Percentiles rank a stretch among this genome's conserved stretches.
These are phyloP conservation scores for Masticophis lateralis DNA, from an alignment of 2,797 vertebrate genomes.

Conservation along the genomic window DNA sequence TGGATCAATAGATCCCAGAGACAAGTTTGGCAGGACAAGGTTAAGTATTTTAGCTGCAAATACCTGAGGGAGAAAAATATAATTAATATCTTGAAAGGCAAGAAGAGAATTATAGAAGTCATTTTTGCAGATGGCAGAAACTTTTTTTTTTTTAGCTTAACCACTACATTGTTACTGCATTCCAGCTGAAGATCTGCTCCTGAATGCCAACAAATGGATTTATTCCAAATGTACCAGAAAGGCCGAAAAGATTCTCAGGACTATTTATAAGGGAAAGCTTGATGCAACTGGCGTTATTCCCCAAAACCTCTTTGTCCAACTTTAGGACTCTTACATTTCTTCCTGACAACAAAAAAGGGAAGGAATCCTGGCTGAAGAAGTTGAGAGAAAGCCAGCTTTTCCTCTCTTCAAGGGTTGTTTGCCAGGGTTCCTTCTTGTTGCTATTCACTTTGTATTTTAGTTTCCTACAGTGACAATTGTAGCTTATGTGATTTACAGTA, in stretches of 20 bases:
- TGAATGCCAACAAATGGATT: constrained; percentile 33
- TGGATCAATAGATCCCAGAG: constrained; percentile 85
- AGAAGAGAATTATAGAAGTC: not conserved
- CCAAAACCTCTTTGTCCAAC: not conserved
- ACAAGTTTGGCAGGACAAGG: constrained; percentile 84
- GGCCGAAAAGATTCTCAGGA: not conserved
- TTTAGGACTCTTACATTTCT: not conserved
- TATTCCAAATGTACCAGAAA: not conserved
- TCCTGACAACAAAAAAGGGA: not conserved
- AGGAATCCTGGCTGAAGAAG: not conserved
- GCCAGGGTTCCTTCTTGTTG: not conserved
- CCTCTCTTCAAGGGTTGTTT: not conserved
- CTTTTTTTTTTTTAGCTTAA: constrained; percentile 1
- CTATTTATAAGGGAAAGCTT: not conserved
- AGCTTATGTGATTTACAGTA: constrained; percentile 13
- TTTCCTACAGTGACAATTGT: not conserved
- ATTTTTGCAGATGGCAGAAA: constrained; percentile 27
- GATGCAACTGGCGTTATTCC: not conserved
- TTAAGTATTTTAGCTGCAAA: constrained; percentile 89
- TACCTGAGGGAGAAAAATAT: constrained; percentile 74
- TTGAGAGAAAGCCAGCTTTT: not conserved
- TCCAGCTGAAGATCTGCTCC: constrained; percentile 19
- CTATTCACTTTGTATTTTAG: constrained; percentile 17
- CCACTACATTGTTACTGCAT: not conserved
- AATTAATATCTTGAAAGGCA: constrained; percentile 23